A percentile compares a stretch with the other conserved stretches of the same genome.
Conservation (phyloP, 2,888 invertebrate species). For the Thecocarcelia acutangulata region DNA sequence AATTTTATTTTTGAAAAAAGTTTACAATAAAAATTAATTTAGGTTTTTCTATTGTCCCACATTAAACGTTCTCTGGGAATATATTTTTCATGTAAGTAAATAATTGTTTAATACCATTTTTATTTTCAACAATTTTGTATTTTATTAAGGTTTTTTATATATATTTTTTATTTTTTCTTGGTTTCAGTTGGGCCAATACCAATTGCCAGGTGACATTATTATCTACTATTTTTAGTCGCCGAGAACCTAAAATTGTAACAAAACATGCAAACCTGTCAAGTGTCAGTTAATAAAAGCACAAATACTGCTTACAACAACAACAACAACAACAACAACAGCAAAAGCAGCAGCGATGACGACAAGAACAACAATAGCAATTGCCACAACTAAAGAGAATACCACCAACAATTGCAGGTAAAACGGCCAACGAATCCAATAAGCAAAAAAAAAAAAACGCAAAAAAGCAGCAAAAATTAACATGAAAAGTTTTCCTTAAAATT, state of each 20-base stretch:
- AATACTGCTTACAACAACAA: conserved; percentile 49
- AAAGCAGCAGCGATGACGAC: background rate
- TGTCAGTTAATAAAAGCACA: conserved; percentile 68
- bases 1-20: too few relatives aligned
- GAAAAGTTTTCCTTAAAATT: conserved; percentile 45
- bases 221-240: conserved; percentile 65
- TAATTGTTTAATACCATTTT: background rate
- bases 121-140: conserved; percentile 10
- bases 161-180: background rate
- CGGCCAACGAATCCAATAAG: conserved; percentile 30
- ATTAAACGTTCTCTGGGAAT: conserved; percentile 36
- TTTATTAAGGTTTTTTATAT: conserved; percentile 1
- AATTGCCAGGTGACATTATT: conserved; percentile 68
- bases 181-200: conserved; percentile 16
- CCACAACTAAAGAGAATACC: conserved; percentile 4
- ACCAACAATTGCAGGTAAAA: conserved; percentile 57
- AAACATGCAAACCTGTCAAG: conserved; percentile 70
- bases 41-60: background rate
- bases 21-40: conserved; percentile 24
- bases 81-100: conserved; percentile 15
- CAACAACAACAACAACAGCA: conserved; percentile 22
- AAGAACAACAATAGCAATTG: conserved; percentile 12
- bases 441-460: conserved; percentile 15
- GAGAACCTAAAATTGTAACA: conserved; percentile 67
- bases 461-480: conserved; percentile 35